A percentile compares a stretch with the other conserved stretches of the same genome.
Conservation (phyloP, 2,888 invertebrate species). For the Drosophila helvetica region DNA sequence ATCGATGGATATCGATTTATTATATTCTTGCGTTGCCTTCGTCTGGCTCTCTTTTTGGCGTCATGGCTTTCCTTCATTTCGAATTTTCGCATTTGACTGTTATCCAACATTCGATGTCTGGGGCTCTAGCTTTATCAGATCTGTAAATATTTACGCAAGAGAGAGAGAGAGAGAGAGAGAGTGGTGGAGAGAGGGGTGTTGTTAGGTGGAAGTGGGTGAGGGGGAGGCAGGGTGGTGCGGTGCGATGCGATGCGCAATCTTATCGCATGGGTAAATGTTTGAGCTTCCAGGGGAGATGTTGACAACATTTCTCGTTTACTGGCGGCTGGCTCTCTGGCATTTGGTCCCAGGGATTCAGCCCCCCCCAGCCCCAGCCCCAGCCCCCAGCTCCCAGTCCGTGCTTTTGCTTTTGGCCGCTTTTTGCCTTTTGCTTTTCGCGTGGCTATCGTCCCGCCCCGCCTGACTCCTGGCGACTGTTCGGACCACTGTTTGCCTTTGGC, state of each 20-base stretch:
- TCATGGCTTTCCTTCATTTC: background rate
- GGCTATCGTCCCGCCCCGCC: background rate
- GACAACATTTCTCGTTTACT: constrained; percentile 12
- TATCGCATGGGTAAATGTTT: constrained; percentile 42
- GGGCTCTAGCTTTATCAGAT: constrained; percentile 23
- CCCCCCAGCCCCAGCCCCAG: too few species aligned
- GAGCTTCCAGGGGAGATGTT: constrained; percentile 13
- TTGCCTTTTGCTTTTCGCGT: constrained; percentile 26
- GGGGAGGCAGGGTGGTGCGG: background rate
- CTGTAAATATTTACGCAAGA: constrained; percentile 30
- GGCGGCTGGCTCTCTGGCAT: constrained; percentile 12
- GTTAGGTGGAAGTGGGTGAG: background rate
- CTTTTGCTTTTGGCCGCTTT: constrained; percentile 13
- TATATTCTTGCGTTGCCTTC: too few species aligned
- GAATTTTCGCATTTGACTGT: constrained; percentile 20
- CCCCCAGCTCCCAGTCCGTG: background rate
- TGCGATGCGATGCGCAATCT: constrained; percentile 19
- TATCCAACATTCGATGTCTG: constrained; percentile 5
- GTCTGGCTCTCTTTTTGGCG: background rate
- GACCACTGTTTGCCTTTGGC: constrained; percentile 28
- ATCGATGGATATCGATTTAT: too few species aligned
- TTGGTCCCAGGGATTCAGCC: background rate
- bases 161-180: background rate
- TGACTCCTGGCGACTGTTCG: background rate
- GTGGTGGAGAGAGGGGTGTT: background rate